A percentile compares a stretch with the other conserved stretches of the same genome.
phyloP scores from a whole-genome alignment of 1,140 invertebrate genomes.

The Nomia melanderi region DNA sequence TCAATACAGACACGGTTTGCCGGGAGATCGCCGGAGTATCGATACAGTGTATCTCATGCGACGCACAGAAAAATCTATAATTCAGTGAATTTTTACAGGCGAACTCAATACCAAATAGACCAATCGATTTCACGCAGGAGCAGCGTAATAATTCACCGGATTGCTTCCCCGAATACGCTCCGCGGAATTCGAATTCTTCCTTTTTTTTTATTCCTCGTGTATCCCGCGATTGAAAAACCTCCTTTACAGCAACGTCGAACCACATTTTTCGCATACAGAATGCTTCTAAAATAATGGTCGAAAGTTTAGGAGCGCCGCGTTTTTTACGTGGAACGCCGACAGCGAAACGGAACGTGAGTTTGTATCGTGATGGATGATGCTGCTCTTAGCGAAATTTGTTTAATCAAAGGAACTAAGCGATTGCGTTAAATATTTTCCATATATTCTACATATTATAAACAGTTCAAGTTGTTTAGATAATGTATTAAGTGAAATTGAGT shows the following conservation, averaged over 20 bases:
- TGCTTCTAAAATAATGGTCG: not conserved
- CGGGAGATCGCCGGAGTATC: constrained; percentile 28
- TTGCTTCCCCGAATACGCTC: constrained; percentile 5
- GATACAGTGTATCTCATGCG: constrained; percentile 14
- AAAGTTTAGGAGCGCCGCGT: not conserved
- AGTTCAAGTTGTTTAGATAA: no score
- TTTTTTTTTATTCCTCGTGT: constrained; percentile 32
- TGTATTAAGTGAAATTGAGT: no score
- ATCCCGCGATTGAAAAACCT: constrained; percentile 42
- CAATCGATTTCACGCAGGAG: constrained; percentile 37
- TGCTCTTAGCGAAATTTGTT: no score
- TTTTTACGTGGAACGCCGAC: not conserved
- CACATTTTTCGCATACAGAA: constrained; percentile 19
- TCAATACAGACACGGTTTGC: constrained; percentile 41
- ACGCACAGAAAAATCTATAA: constrained; percentile 48
- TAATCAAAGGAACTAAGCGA: no score
- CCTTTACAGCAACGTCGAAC: constrained; percentile 29
- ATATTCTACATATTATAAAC: no score
- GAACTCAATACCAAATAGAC: constrained; percentile 37
- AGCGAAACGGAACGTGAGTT: not conserved
- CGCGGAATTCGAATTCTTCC: constrained; percentile 7
- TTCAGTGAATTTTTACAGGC: constrained; percentile 59
- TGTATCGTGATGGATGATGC: not conserved
- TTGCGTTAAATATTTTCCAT: no score
- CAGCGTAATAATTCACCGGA: constrained; percentile 46